phyloP scores from a whole-genome alignment of 2,888 invertebrate genomes.

The Clitarchus hookeri region DNA sequence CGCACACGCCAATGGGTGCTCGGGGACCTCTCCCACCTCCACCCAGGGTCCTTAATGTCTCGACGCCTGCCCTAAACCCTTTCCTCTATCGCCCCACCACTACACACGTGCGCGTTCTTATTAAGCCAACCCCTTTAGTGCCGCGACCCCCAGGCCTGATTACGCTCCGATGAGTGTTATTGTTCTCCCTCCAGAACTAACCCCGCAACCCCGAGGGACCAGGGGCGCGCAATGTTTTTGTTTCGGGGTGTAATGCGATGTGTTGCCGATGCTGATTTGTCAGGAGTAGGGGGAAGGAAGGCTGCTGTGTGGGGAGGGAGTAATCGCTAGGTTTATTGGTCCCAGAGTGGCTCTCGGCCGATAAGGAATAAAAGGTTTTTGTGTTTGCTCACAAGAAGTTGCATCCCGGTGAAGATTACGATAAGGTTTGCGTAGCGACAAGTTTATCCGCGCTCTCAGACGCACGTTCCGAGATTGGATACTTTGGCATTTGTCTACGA shows the following conservation, averaged over 20 bases:
- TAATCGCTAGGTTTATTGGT: background rate
- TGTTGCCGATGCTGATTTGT: conserved; percentile 25
- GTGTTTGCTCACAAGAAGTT: conserved; percentile 10
- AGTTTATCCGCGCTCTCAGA: background rate
- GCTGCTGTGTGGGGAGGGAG: background rate
- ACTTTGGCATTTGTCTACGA: background rate
- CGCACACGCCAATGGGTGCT: background rate
- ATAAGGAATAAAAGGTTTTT: conserved; percentile 14
- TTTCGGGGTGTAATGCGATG: conserved; percentile 23
- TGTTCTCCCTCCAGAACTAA: conserved; percentile 42
- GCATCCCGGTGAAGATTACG: background rate
- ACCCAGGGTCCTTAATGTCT: background rate
- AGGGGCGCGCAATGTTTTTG: background rate
- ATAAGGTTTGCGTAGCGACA: conserved; percentile 1
- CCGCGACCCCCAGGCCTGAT: conserved; percentile 52
- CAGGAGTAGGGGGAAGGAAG: background rate
- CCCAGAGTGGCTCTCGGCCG: conserved; percentile 4
- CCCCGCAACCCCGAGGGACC: conserved; percentile 21
- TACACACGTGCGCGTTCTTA: conserved; percentile 21
- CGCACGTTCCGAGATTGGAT: background rate
- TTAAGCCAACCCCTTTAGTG: conserved; percentile 20
- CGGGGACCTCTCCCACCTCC: background rate
- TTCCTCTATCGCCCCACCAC: conserved; percentile 26
- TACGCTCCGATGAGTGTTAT: conserved; percentile 57
- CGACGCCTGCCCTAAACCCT: conserved; percentile 22